Evolutionary conservation across 2,888 invertebrate species (phyloP).

Genomic region (Chymomyza procnemis): DNA sequence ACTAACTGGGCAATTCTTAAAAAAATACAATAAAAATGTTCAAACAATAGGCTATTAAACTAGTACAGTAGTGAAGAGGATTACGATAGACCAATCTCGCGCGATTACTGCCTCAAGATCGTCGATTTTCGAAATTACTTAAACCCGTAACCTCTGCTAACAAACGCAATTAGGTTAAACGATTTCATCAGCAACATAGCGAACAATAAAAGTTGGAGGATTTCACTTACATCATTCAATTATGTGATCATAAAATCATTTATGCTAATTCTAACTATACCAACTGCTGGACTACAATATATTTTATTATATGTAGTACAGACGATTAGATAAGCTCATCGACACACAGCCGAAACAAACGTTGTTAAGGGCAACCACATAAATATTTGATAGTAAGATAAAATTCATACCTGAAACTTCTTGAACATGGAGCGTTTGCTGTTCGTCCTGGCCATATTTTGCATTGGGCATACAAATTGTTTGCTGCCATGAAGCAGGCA

Average conservation of each 20-base stretch:
- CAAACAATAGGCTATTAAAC: too few relatives aligned
- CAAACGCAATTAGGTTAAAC: background rate
- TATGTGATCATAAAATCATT: conserved; percentile 45
- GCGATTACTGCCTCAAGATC: background rate
- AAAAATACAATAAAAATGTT: background rate
- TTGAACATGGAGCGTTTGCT: conserved; percentile 40
- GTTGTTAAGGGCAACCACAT: conserved; percentile 33
- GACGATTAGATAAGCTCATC: conserved; percentile 45
- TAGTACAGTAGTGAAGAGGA: too few relatives aligned
- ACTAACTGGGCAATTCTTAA: too few relatives aligned
- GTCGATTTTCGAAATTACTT: background rate
- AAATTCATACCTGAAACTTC: conserved; percentile 52
- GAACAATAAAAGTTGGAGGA: background rate
- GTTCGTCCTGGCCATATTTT: conserved; percentile 26
- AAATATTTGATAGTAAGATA: background rate
- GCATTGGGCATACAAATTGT: conserved; percentile 26
- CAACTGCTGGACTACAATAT: background rate
- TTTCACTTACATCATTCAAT: background rate
- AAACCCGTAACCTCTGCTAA: background rate
- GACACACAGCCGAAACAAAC: background rate
- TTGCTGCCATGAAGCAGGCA: conserved; percentile 52
- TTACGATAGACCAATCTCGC: too few relatives aligned
- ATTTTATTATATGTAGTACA: background rate
- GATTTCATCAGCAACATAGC: background rate
- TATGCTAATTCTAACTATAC: conserved; percentile 41